phyloP scores from a whole-genome alignment of 92 coral and sea anemone species.

The Porites divaricata region DNA sequence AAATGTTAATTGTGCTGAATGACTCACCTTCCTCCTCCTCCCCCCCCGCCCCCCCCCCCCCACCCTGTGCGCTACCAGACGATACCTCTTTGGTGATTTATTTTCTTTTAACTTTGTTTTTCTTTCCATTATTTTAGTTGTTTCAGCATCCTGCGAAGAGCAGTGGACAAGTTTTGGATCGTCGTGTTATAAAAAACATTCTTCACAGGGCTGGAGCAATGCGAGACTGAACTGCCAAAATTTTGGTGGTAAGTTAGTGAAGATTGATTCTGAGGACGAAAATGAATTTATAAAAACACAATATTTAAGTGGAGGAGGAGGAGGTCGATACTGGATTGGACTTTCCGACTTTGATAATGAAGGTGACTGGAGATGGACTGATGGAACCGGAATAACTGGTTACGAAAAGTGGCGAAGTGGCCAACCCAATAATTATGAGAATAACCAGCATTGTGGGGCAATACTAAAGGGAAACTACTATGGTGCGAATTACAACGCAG shows the following conservation, averaged over 20 bases:
- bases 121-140: too few relatives aligned
- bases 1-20: too few relatives aligned
- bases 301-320: not conserved
- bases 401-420: not conserved
- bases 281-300: not conserved
- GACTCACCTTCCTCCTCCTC: too few relatives aligned
- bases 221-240: not conserved
- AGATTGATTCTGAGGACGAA: not conserved
- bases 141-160: too few relatives aligned
- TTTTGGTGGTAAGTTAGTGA: not conserved
- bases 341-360: not conserved
- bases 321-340: not conserved
- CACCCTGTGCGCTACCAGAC: too few relatives aligned
- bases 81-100: too few relatives aligned
- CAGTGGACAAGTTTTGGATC: too few relatives aligned
- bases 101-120: too few relatives aligned
- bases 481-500: not conserved
- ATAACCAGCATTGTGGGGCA: slow-evolving; percentile 1
- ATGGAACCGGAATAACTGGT: not conserved
- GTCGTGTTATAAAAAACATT: too few relatives aligned
- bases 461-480: not conserved
- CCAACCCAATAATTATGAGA: not conserved
- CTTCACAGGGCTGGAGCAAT: too few relatives aligned
- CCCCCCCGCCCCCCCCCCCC: too few relatives aligned
- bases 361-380: slow-evolving; percentile 20